These are phyloP conservation scores for Crypturellus undulatus DNA, from an alignment of 2,113 vertebrate genomes.

Conservation along the genomic window DNA sequence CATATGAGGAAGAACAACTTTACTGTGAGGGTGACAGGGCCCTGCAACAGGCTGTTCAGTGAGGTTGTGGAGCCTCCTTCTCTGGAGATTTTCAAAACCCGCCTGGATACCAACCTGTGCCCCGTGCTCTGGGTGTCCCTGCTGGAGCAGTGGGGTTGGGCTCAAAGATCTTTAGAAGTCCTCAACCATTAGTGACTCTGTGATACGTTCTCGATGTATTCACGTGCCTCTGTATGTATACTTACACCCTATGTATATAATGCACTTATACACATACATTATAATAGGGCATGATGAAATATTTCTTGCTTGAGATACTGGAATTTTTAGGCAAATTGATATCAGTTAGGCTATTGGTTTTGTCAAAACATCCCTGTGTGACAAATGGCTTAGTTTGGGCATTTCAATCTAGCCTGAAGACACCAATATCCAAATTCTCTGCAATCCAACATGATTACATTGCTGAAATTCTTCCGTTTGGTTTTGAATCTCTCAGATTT, in stretches of 20 bases:
- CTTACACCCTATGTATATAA: fast-evolving
- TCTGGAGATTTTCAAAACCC: no score
- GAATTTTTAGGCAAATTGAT: background rate
- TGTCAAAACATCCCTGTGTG: background rate
- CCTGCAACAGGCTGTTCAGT: no score
- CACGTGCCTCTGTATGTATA: background rate
- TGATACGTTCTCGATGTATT: background rate
- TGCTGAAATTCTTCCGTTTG: background rate
- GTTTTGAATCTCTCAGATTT: background rate
- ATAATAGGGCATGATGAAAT: background rate
- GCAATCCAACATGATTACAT: background rate
- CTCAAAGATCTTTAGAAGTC: no score
- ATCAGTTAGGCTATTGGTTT: background rate
- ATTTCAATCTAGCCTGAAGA: background rate
- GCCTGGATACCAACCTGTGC: no score
- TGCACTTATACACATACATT: background rate
- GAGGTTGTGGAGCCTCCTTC: no score
- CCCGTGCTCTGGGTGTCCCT: no score
- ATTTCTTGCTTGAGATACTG: background rate
- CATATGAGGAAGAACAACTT: no score
- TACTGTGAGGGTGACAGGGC: no score
- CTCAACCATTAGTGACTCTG: no score
- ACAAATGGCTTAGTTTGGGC: background rate
- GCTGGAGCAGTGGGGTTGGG: no score
- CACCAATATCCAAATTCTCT: background rate